phyloP scores from a whole-genome alignment of 1,140 invertebrate species.

The Nebria ingens region DNA sequence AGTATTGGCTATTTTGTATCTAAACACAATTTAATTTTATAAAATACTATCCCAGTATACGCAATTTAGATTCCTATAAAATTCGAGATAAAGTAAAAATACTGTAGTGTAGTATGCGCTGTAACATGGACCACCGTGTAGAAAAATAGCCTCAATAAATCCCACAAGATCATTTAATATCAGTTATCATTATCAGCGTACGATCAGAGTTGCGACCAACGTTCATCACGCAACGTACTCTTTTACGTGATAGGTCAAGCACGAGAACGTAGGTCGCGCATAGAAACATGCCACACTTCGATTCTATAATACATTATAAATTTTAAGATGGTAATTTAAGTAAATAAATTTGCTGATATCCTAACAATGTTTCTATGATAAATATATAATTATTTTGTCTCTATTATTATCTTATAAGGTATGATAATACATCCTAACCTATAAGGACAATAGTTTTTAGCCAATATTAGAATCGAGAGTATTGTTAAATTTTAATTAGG shows the following conservation, averaged over 20 bases:
- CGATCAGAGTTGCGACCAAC: neutral
- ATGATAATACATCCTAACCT: neutral
- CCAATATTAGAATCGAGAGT: too few relatives aligned
- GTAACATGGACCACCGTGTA: constrained; percentile 6
- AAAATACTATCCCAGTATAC: too few relatives aligned
- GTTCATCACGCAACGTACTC: neutral
- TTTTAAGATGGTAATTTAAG: neutral
- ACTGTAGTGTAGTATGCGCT: too few relatives aligned
- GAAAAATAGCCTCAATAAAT: constrained; percentile 8
- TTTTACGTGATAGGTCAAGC: neutral
- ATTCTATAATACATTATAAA: neutral
- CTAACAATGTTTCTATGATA: neutral
- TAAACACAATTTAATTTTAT: too few relatives aligned
- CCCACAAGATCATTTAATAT: constrained; percentile 9
- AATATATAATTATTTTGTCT: neutral
- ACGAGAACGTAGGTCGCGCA: neutral
- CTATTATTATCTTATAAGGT: neutral
- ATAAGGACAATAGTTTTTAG: too few relatives aligned
- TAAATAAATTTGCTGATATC: neutral
- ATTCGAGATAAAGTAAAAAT: too few relatives aligned
- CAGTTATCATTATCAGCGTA: constrained; percentile 2
- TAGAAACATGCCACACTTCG: neutral
- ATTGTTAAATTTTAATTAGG: too few relatives aligned
- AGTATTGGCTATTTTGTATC: too few relatives aligned
- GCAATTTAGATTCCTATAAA: too few relatives aligned